Conservation (phyloP, 2,797 vertebrate species). For the Cyclura pinguis region DNA sequence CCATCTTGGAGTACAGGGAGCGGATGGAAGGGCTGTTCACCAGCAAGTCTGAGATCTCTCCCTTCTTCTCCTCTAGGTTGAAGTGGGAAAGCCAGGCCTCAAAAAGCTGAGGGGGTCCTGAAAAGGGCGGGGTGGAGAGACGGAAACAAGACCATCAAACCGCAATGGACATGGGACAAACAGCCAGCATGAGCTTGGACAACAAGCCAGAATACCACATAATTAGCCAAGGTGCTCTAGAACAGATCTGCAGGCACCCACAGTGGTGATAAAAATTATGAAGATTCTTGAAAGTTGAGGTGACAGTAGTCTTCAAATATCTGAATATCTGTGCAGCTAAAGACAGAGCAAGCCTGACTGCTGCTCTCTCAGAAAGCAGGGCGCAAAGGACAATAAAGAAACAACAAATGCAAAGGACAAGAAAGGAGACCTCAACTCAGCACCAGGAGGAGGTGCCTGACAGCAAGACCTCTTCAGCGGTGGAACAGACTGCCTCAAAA, state of each 20-base stretch:
- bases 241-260: background rate
- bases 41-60: constrained; percentile 92
- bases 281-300: too few relatives aligned
- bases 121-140: constrained; percentile 29
- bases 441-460: too few relatives aligned
- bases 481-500: too few relatives aligned
- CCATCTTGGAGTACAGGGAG: constrained; percentile 98
- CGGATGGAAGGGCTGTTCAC: constrained; percentile 94
- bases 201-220: background rate
- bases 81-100: constrained; percentile 91
- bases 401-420: too few relatives aligned
- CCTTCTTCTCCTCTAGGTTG: constrained; percentile 91
- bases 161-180: background rate
- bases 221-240: background rate
- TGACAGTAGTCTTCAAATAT: too few relatives aligned
- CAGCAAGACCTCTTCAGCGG: too few relatives aligned
- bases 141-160: background rate
- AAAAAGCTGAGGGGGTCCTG: constrained; percentile 92
- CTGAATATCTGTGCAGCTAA: too few relatives aligned
- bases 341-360: too few relatives aligned
- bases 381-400: too few relatives aligned
- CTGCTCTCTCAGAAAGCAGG: too few relatives aligned
- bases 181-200: background rate
- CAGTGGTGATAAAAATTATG: background rate
- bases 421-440: too few relatives aligned